These are phyloP conservation scores for Mormyrops attenuatus DNA, from an alignment of 2,797 vertebrate genomes.

Conservation along the genomic window DNA sequence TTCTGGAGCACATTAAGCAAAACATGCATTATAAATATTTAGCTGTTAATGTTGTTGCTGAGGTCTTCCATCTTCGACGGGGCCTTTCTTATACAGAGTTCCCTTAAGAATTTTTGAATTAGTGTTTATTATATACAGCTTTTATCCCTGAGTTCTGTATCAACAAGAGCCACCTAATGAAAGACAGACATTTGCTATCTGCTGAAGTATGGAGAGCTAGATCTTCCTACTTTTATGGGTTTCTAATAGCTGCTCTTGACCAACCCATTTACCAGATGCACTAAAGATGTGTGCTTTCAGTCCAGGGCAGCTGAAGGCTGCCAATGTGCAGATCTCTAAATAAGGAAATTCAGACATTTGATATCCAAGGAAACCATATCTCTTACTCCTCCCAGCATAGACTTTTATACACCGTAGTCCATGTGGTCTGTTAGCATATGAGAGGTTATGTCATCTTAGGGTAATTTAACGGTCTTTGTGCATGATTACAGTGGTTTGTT, in stretches of 20 bases:
- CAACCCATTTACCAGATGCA: not conserved
- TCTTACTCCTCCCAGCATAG: not conserved
- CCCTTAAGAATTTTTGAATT: not conserved
- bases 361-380: conserved; percentile 25
- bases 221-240: not conserved
- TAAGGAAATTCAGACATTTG: conserved; percentile 26
- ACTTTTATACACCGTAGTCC: conserved; percentile 8
- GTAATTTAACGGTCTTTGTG: not conserved
- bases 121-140: not conserved
- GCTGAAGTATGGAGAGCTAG: not conserved
- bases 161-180: not conserved
- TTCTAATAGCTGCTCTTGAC: not conserved
- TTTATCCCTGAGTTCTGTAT: not conserved
- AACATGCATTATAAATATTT: not conserved
- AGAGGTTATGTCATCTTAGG: not conserved
- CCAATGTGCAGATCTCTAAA: conserved; percentile 20
- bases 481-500: not conserved
- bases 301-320: conserved; percentile 22
- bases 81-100: not conserved
- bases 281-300: not conserved
- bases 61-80: not conserved
- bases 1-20: not conserved
- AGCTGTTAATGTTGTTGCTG: not conserved
- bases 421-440: conserved; percentile 11
- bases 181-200: not conserved